A percentile compares a stretch with the other conserved stretches of the same genome.
These are phyloP conservation scores for Asobara japonica DNA, from an alignment of 1,140 invertebrate genomes.

Conservation along the genomic window DNA sequence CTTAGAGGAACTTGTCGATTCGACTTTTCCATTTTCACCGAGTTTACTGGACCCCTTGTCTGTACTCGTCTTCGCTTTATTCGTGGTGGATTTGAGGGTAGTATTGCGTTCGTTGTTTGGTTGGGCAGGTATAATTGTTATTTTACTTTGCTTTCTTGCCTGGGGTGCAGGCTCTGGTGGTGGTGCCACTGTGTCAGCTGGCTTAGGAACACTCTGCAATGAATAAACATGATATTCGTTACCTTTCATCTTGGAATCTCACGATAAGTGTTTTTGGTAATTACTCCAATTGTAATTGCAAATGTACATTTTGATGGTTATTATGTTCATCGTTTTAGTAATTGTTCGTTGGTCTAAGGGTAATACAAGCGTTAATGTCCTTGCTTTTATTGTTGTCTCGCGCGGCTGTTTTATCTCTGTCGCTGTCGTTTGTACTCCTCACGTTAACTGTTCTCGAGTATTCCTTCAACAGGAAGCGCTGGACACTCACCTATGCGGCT, in stretches of 20 bases:
- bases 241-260: not conserved
- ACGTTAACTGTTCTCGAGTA: too few species aligned
- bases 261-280: not conserved
- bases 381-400: too few species aligned
- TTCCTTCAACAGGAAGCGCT: too few species aligned
- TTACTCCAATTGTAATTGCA: too few species aligned
- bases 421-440: too few species aligned
- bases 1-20: slow-evolving; percentile 52
- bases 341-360: too few species aligned
- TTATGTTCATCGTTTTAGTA: too few species aligned
- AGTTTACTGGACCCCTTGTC: slow-evolving; percentile 51
- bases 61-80: slow-evolving; percentile 18
- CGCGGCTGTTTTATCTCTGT: too few species aligned
- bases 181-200: slow-evolving; percentile 49
- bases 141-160: slow-evolving; percentile 63
- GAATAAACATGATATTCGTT: not conserved
- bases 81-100: slow-evolving; percentile 24
- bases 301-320: too few species aligned
- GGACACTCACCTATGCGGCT: too few species aligned
- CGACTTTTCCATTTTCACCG: slow-evolving; percentile 60
- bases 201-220: slow-evolving; percentile 59
- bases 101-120: slow-evolving; percentile 53
- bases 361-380: too few species aligned
- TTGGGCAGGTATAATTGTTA: slow-evolving; percentile 64
- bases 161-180: slow-evolving; percentile 38